Conservation (phyloP, 2,113 vertebrate genomes). For the Notarius quadriscutis region DNA sequence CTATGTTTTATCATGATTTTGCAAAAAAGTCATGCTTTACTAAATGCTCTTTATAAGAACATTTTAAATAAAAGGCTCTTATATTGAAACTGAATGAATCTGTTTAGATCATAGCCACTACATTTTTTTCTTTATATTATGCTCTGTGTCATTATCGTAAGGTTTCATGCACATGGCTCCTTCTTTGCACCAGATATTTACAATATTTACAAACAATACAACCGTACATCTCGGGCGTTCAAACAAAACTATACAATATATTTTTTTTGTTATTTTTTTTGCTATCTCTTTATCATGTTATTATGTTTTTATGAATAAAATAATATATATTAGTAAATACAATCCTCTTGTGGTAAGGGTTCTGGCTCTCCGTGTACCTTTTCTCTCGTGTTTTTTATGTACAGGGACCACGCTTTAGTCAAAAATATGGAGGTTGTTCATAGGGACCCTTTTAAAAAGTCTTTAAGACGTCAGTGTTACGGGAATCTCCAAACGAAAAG, state of each 20-base stretch:
- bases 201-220: conserved; percentile 99
- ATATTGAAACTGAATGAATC: conserved; percentile 96
- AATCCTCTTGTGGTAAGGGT: conserved; percentile 97
- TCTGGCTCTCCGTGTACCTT: conserved; percentile 84
- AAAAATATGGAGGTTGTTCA: conserved; percentile 88
- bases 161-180: conserved; percentile 96
- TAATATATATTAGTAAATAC: conserved; percentile 93
- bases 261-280: conserved; percentile 75
- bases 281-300: conserved; percentile 80
- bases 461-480: conserved; percentile 88
- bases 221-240: conserved; percentile 88
- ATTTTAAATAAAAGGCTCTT: conserved; percentile 94
- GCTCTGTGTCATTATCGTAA: conserved; percentile 85
- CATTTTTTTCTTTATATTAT: conserved; percentile 76
- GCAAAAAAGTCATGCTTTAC: conserved; percentile 96
- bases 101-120: conserved; percentile 96
- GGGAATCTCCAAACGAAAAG: conserved; percentile 82
- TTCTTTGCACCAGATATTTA: conserved; percentile 90
- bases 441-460: conserved; percentile 85
- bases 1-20: conserved; percentile 88
- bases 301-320: conserved; percentile 94
- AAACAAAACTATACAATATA: conserved; percentile 91
- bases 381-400: conserved; percentile 88
- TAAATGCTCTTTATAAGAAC: conserved; percentile 98
- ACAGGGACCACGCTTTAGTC: conserved; percentile 94